Base-by-base conservation (phyloP, 2,797 vertebrate genomes). In the Clarias laeviceps region DNA sequence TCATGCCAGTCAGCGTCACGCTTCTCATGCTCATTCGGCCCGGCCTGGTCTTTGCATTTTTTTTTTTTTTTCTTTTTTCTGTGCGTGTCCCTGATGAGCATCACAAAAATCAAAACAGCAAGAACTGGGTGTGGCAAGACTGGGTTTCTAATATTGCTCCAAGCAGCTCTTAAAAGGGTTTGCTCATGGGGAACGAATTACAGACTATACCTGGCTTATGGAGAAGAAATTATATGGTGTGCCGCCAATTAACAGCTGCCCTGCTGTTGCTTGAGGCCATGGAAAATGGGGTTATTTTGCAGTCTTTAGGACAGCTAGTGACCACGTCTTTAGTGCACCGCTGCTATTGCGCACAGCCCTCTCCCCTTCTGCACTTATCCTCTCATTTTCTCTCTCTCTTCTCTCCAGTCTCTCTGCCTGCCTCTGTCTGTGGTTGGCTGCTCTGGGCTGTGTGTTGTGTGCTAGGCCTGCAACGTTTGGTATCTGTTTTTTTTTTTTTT, bases 171-270 rank as follows among this genome's bases (percentile, higher is more conserved):
- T 89, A 90, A 93, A 91, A 91, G 92, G 87, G 90, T 89, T 90
- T 90, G 91, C 93, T 93, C 87, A 83, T 91, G 91, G 91, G 89
- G 90, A 83, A 87, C 76, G 82, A 90, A 89, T 89, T 88, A 89
- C 82, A 89, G 91, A 86, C 87, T 87, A 82, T 87, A 89, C 77
- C 85, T 87, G 86, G 65, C 85, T 87, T 83, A 84, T 87, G 91
- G 92, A 90, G 91, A 92, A 91, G 86, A 91, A 92, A 95, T 95
- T 93, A 94, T 92, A 95, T 93, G 92, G 92, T 93, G 91, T 90
- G 86, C 92, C 92, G 89, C 92, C 92, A 84, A 93, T 92, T 91
- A 91, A 91, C 91, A 90, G 90, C 88, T 86, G 90, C 90, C 90
- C 90, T 91, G 86, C 40, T 88, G 91, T 93, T 92, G 91, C 90